These are phyloP conservation scores for Pycnonotus jocosus DNA, from an alignment of 2,113 vertebrate species.

Conservation along the genomic window DNA sequence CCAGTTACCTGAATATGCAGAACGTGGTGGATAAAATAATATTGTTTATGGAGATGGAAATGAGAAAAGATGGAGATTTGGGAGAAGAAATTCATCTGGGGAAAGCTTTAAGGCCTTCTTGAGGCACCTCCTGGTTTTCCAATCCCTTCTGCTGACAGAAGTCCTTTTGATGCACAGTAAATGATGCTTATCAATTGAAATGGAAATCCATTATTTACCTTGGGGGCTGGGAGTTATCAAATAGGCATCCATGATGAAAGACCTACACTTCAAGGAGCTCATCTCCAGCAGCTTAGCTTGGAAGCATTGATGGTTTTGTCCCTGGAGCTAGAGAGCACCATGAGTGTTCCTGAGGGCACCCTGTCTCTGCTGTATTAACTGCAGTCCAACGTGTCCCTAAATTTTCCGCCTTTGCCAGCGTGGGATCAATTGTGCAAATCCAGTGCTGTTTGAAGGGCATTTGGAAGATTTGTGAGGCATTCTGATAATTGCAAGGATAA, in stretches of 20 bases:
- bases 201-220: not conserved
- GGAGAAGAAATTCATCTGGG: not conserved
- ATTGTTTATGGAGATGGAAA: not conserved
- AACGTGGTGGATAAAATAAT: not conserved
- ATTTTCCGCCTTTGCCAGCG: not conserved
- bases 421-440: not conserved
- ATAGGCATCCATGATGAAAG: not conserved
- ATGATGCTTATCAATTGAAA: not conserved
- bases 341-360: not conserved
- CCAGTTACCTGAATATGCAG: not conserved
- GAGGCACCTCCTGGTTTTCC: not conserved
- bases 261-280: not conserved
- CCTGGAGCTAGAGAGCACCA: not conserved
- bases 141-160: not conserved
- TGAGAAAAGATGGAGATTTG: not conserved
- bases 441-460: not conserved
- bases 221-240: not conserved
- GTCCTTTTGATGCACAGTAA: not conserved
- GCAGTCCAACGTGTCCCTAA: fast-evolving
- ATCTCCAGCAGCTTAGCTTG: not conserved
- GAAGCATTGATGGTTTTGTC: not conserved
- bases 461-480: not conserved
- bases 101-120: not conserved
- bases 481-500: not conserved
- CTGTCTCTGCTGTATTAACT: not conserved